phyloP scores from a whole-genome alignment of 1,140 invertebrate species.

The Papilio machaon region DNA sequence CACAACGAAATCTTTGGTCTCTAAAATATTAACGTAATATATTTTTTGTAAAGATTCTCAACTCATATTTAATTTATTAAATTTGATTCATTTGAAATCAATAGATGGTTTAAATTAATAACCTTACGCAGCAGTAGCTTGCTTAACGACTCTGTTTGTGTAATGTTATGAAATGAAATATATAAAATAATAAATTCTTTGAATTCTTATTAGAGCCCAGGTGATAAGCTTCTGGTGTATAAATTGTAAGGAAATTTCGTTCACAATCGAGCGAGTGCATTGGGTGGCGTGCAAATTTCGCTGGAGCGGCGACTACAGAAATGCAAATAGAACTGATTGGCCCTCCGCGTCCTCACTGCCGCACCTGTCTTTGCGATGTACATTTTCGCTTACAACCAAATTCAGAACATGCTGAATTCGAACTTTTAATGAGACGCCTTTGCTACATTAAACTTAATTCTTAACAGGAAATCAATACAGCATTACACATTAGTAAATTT shows the following conservation, averaged over 20 bases:
- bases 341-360: conserved; percentile 50
- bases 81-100: too few relatives aligned
- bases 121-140: background rate
- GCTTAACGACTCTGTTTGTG: background rate
- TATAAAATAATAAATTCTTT: background rate
- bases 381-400: conserved; percentile 54
- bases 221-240: conserved; percentile 47
- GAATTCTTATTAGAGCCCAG: background rate
- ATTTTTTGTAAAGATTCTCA: too few relatives aligned
- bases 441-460: conserved; percentile 50
- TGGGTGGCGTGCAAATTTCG: conserved; percentile 53
- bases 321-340: conserved; percentile 72
- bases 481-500: background rate
- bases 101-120: too few relatives aligned
- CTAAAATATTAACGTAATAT: too few relatives aligned
- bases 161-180: background rate
- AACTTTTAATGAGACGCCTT: conserved; percentile 43
- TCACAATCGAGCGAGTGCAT: conserved; percentile 56
- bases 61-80: too few relatives aligned
- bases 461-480: conserved; percentile 57
- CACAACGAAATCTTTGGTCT: too few relatives aligned
- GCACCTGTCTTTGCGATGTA: conserved; percentile 53
- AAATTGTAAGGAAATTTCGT: conserved; percentile 57
- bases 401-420: conserved; percentile 39
- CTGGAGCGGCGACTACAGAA: conserved; percentile 64